These are phyloP conservation scores for Lamellibrachia columna DNA, from an alignment of 2,888 invertebrate species.

Conservation along the genomic window DNA sequence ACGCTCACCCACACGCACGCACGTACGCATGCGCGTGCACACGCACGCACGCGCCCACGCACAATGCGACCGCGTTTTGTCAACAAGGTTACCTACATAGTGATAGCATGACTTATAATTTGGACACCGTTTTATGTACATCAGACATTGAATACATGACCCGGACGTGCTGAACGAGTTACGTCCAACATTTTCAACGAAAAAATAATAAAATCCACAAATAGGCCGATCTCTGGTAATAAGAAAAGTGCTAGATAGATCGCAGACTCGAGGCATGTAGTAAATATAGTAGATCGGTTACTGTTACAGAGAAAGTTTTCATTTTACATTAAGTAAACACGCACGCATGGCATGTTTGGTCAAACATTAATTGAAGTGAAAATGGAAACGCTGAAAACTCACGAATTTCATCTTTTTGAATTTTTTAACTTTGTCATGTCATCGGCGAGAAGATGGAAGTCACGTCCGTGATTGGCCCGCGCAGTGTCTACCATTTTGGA, in stretches of 20 bases:
- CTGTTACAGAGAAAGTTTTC: too few relatives aligned
- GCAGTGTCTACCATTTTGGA: too few relatives aligned
- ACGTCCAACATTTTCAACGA: neutral
- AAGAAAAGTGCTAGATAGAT: neutral
- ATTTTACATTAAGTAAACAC: too few relatives aligned
- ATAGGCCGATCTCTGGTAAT: neutral
- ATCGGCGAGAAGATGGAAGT: too few relatives aligned
- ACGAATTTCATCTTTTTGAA: too few relatives aligned
- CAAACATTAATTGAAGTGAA: too few relatives aligned
- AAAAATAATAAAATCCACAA: neutral
- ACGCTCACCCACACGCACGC: neutral
- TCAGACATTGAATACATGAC: neutral
- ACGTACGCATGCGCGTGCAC: too few relatives aligned
- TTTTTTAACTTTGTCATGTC: too few relatives aligned
- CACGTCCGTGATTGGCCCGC: too few relatives aligned
- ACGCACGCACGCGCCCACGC: too few relatives aligned
- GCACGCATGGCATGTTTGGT: too few relatives aligned
- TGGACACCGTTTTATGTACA: neutral
- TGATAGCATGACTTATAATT: neutral
- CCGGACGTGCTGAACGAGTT: neutral
- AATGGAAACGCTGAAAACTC: too few relatives aligned
- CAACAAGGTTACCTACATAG: neutral
- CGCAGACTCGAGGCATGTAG: neutral
- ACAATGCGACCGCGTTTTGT: neutral
- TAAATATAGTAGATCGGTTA: neutral